phyloP scores from a whole-genome alignment of 2,888 invertebrate genomes.

The Oligia fasciuncula region DNA sequence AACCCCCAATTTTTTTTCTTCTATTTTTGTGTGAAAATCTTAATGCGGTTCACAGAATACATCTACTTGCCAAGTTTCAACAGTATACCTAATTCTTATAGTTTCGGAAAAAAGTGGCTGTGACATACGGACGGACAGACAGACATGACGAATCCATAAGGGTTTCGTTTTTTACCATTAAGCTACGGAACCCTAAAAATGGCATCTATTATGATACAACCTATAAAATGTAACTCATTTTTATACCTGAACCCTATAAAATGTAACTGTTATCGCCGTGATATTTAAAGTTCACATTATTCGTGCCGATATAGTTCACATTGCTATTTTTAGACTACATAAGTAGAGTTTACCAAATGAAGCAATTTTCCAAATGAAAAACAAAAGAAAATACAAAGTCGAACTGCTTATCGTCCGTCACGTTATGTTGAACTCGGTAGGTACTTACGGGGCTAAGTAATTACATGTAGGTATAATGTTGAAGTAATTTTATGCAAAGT shows the following conservation, averaged over 20 bases:
- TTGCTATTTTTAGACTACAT: constrained; percentile 3
- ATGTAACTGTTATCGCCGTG: not conserved
- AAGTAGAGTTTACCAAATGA: constrained; percentile 16
- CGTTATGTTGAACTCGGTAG: constrained; percentile 28
- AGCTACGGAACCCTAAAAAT: too few relatives aligned
- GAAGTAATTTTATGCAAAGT: constrained; percentile 38
- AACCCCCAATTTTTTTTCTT: too few relatives aligned
- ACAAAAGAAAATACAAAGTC: constrained; percentile 39
- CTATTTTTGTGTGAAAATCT: too few relatives aligned
- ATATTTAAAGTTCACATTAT: not conserved
- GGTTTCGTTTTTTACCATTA: too few relatives aligned
- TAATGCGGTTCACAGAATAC: too few relatives aligned
- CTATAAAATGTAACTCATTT: too few relatives aligned
- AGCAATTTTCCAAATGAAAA: constrained; percentile 44
- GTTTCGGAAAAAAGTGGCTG: too few relatives aligned
- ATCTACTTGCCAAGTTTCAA: too few relatives aligned
- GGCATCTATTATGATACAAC: too few relatives aligned
- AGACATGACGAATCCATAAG: too few relatives aligned
- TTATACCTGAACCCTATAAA: not conserved
- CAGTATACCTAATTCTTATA: too few relatives aligned
- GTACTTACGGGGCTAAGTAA: constrained; percentile 47
- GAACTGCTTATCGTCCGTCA: constrained; percentile 39
- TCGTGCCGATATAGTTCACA: not conserved
- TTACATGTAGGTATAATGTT: constrained; percentile 39
- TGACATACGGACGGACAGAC: too few relatives aligned